Evolutionary conservation across 2,888 invertebrate species (phyloP).

Genomic region (Abrostola tripartita): DNA sequence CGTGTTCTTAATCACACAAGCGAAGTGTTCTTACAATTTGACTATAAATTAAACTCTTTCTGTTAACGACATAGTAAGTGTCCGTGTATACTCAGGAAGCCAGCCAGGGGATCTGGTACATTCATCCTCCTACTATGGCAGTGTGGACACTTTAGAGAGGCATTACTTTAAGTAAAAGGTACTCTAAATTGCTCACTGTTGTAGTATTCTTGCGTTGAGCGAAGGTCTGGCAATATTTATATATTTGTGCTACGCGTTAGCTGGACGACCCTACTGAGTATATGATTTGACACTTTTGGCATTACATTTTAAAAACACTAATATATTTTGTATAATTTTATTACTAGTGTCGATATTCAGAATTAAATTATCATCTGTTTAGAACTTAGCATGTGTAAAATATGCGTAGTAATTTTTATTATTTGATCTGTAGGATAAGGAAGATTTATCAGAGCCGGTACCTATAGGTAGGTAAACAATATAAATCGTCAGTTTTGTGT

Average conservation of each 20-base stretch:
- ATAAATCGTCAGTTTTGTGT: neutral
- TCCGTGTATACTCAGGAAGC: conserved; percentile 68
- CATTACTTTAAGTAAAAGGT: conserved; percentile 49
- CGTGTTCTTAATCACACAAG: conserved; percentile 60
- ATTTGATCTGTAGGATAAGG: too few species aligned
- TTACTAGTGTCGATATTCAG: too few species aligned
- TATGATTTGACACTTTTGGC: conserved; percentile 59
- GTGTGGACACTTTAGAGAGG: conserved; percentile 18
- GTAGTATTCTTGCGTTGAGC: conserved; percentile 38
- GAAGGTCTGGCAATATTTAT: conserved; percentile 49
- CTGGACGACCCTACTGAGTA: conserved; percentile 58
- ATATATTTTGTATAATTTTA: neutral
- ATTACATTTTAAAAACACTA: too few species aligned
- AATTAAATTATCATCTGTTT: too few species aligned
- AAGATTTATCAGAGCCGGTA: neutral
- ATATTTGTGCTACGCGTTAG: conserved; percentile 28
- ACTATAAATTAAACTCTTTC: conserved; percentile 14
- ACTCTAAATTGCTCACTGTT: conserved; percentile 14
- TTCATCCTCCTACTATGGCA: conserved; percentile 42
- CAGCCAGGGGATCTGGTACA: conserved; percentile 58
- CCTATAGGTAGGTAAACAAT: neutral
- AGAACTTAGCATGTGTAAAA: too few species aligned
- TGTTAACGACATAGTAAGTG: conserved; percentile 31
- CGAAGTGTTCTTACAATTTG: conserved; percentile 52
- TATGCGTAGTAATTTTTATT: too few species aligned